Evolutionary conservation across 2,888 invertebrate species (phyloP).

Genomic region (Spodoptera littoralis): DNA sequence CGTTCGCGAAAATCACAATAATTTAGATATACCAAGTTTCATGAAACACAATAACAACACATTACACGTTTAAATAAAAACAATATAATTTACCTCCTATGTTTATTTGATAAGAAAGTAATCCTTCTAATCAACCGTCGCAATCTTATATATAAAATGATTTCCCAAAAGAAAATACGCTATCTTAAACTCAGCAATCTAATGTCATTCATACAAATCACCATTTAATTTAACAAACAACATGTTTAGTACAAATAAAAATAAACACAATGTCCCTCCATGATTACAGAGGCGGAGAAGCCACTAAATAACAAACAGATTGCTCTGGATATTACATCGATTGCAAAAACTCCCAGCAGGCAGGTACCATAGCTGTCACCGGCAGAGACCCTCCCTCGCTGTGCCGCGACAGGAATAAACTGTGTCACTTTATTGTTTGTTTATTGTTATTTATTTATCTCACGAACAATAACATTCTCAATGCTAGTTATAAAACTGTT

Average conservation of each 20-base stretch:
- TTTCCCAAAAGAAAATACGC: too few species aligned
- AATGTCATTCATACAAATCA: not conserved
- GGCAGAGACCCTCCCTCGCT: slow-evolving; percentile 20
- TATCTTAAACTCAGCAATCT: not conserved
- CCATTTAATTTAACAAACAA: slow-evolving; percentile 8
- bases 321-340: slow-evolving; percentile 38
- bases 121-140: too few species aligned
- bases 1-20: slow-evolving; percentile 4
- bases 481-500: slow-evolving; percentile 2
- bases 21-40: not conserved
- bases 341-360: slow-evolving; percentile 46
- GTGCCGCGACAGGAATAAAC: slow-evolving; percentile 37
- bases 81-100: too few species aligned
- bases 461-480: too few species aligned
- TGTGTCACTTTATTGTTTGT: slow-evolving; percentile 43
- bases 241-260: slow-evolving; percentile 6
- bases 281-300: slow-evolving; percentile 23
- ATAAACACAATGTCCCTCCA: slow-evolving; percentile 10
- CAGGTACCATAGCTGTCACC: slow-evolving; percentile 38
- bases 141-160: too few species aligned
- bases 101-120: too few species aligned
- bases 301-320: slow-evolving; percentile 36
- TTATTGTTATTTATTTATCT: slow-evolving; percentile 29
- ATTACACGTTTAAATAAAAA: too few species aligned
- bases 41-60: too few species aligned